Evolutionary conservation across 2,888 invertebrate species (phyloP), one percentile per base, ranked within the genome.

Genomic region (Kryphioiulus occultus): DNA sequence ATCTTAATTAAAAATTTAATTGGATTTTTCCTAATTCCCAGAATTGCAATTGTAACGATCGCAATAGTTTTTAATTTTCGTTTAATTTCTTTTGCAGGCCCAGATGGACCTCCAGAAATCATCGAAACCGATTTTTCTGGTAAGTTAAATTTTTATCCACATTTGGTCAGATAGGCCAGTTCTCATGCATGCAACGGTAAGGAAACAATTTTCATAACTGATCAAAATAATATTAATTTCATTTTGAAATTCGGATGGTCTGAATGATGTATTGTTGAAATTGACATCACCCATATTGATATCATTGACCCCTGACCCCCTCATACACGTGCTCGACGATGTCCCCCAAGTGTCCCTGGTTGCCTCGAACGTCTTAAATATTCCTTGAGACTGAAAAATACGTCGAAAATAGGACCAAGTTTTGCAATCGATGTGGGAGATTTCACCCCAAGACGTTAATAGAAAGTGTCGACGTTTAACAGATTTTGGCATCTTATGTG

Each of bases 391-490:
- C 78, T 78, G 30, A 78, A 78, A 78, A 78, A 30, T 10, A 30
- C 30, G 26, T 22, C 10, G 30, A 78, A 78, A 78, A 30, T 10
- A 30, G 78, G 26, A 9, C 10, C 78, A 26, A 26, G 0, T 30
- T 68, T 68, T 12, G 0, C 30, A 78, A 78, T 78, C 78, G 78
- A 78, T 68, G 68, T 68, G 4, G n/a, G 68, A 22, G n/a, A 59
- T 68, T 68, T 68, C 26, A 26, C 22, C 68, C 9, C 5, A 19
- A n/a, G n/a, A n/a, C 15, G 26, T 78, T 78, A 78, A 78, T 78
- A 78, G 15, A 30, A 78, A 78, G 15, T 15, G 78, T 78, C 30
- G 78, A 78, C 78, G 78, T 78, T 78, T 78, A 78, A 78, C 78
- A 78, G 78, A 30, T 78, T 78, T 78, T 78, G 30, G 15, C 78